Evolutionary conservation across 2,888 invertebrate species (phyloP).

Genomic region (Phyllotreta cruciferae): DNA sequence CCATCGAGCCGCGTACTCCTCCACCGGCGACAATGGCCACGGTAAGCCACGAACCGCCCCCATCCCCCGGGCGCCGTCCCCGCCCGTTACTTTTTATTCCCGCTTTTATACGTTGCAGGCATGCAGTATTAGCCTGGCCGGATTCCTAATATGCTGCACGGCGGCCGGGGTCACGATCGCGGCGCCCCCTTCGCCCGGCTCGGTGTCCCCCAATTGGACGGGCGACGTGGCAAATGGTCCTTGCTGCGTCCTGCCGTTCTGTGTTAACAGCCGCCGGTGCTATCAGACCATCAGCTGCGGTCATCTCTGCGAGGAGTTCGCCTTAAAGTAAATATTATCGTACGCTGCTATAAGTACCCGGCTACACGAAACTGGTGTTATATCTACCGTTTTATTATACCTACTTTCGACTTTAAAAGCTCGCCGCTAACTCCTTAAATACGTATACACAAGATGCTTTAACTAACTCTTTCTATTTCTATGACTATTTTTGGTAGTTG

Average conservation of each 20-base stretch:
- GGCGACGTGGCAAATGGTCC: slow-evolving; percentile 7
- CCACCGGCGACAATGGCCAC: no score
- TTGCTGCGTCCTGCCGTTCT: slow-evolving; percentile 40
- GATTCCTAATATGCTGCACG: slow-evolving; percentile 3
- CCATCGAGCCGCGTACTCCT: no score
- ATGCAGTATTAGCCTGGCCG: not conserved
- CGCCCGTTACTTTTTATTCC: not conserved
- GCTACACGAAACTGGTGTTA: not conserved
- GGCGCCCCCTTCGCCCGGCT: not conserved
- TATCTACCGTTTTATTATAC: not conserved
- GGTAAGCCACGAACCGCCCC: no score
- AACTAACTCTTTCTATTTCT: slow-evolving; percentile 1
- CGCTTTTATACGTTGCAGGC: slow-evolving; percentile 3
- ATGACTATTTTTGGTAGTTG: slow-evolving; percentile 21
- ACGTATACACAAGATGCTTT: slow-evolving; percentile 12
- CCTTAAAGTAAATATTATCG: slow-evolving; percentile 14
- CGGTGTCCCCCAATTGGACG: not conserved
- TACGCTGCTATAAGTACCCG: not conserved
- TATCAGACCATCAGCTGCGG: slow-evolving; percentile 38
- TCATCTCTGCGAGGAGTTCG: slow-evolving; percentile 17
- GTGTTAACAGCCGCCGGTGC: slow-evolving; percentile 27
- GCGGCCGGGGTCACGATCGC: slow-evolving; percentile 1
- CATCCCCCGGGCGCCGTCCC: no score
- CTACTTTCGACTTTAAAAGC: not conserved
- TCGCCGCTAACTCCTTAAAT: slow-evolving; percentile 22